These are phyloP conservation scores for Oasisia sp. DNA, from an alignment of 2,888 invertebrate genomes.

Conservation along the genomic window DNA sequence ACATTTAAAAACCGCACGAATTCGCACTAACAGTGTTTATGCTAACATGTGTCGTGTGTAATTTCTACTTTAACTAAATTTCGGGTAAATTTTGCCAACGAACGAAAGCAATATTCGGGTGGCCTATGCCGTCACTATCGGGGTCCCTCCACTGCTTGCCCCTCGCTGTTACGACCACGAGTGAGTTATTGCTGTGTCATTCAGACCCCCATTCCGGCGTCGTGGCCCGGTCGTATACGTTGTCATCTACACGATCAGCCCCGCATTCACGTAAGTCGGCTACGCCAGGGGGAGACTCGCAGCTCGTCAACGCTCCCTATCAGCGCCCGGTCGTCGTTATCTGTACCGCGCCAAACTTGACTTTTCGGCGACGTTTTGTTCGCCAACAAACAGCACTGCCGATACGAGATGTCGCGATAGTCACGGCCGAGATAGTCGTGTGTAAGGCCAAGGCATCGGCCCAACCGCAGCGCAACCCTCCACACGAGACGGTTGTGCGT, in stretches of 20 bases:
- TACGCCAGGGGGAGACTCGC: background rate
- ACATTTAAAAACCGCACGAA: too few species aligned
- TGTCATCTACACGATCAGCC: background rate
- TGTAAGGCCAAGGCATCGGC: background rate
- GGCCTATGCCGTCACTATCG: background rate
- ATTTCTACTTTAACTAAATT: too few species aligned
- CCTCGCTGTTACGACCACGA: background rate
- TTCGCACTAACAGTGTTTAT: too few species aligned
- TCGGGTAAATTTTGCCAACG: too few species aligned
- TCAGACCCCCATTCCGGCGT: background rate
- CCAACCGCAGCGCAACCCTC: background rate
- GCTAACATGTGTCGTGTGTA: too few species aligned
- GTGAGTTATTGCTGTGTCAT: background rate
- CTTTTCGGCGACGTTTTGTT: slow-evolving; percentile 13
- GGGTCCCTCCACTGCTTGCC: background rate
- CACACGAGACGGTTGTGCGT: background rate
- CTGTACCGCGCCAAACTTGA: background rate
- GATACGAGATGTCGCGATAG: slow-evolving; percentile 1
- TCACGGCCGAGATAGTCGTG: background rate
- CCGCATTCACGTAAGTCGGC: background rate
- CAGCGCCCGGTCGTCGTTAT: background rate
- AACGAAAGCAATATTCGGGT: too few species aligned
- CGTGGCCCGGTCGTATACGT: background rate
- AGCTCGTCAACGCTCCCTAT: background rate
- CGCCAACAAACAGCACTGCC: background rate